Evolutionary conservation across 2,888 invertebrate species (phyloP).

Genomic region (Drosophila mimetica): DNA sequence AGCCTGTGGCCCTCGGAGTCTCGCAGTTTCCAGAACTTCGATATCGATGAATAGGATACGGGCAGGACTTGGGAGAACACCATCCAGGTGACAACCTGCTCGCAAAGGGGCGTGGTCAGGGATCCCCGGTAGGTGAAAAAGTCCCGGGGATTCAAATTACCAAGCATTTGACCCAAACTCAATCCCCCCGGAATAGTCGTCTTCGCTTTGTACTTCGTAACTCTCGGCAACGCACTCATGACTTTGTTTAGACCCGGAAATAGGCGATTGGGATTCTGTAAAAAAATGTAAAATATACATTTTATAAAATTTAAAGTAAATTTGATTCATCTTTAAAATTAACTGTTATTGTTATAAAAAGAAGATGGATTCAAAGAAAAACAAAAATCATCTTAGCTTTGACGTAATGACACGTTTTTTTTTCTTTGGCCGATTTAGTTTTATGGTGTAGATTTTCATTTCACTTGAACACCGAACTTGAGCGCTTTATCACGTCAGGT

Average conservation of each 20-base stretch:
- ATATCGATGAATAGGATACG: conserved; percentile 74
- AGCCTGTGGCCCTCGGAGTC: conserved; percentile 52
- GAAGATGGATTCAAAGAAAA: background rate
- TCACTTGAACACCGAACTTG: background rate
- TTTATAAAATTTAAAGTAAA: background rate
- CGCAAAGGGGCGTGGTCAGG: conserved; percentile 90
- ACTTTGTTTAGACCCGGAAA: conserved; percentile 71
- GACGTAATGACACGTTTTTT: conserved; percentile 12
- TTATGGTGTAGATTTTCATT: background rate
- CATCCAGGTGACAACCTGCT: conserved; percentile 90
- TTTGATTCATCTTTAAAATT: background rate
- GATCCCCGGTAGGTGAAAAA: conserved; percentile 86
- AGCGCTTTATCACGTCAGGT: conserved; percentile 2
- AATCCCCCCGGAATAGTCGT: conserved; percentile 50
- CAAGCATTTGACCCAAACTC: conserved; percentile 73
- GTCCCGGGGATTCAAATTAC: conserved; percentile 70
- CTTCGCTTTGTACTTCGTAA: conserved; percentile 58
- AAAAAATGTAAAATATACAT: background rate
- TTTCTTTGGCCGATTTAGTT: background rate
- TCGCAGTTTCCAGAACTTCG: conserved; percentile 67
- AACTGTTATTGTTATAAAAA: background rate
- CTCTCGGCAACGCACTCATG: conserved; percentile 52
- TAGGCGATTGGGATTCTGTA: conserved; percentile 55
- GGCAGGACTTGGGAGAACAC: conserved; percentile 86
- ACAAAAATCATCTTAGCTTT: background rate